These are phyloP conservation scores for Achroia grisella DNA, from an alignment of 1,140 invertebrate species.

Conservation along the genomic window DNA sequence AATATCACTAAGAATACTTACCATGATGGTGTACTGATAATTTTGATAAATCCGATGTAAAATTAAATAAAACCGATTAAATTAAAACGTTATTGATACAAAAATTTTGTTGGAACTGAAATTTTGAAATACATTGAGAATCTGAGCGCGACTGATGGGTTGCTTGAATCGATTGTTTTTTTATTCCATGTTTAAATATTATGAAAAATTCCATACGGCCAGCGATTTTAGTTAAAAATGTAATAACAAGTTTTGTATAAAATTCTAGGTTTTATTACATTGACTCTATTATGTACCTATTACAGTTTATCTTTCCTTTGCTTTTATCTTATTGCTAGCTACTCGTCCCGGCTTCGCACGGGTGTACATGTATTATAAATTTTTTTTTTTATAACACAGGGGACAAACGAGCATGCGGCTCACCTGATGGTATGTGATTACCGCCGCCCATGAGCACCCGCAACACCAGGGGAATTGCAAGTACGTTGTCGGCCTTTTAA, in stretches of 20 bases:
- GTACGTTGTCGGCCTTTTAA: too few relatives aligned
- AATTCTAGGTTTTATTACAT: neutral
- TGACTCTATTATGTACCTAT: too few relatives aligned
- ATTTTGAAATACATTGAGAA: constrained; percentile 59
- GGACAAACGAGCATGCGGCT: too few relatives aligned
- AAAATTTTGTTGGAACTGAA: constrained; percentile 57
- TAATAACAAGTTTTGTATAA: neutral
- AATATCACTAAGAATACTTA: constrained; percentile 26
- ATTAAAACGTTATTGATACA: constrained; percentile 44
- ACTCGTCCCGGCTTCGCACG: too few relatives aligned
- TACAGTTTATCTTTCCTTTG: too few relatives aligned
- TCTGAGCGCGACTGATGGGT: constrained; percentile 40
- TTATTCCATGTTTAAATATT: constrained; percentile 24
- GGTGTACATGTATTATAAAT: too few relatives aligned
- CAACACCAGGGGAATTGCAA: too few relatives aligned
- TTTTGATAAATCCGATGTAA: constrained; percentile 37
- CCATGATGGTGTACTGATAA: constrained; percentile 52
- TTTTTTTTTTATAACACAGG: too few relatives aligned
- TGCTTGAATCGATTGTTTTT: constrained; percentile 36
- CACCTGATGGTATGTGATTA: too few relatives aligned
- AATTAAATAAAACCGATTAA: constrained; percentile 43
- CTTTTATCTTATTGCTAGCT: too few relatives aligned
- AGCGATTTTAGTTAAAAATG: neutral
- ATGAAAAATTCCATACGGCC: constrained; percentile 1
- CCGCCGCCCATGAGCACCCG: too few relatives aligned